phyloP scores from a whole-genome alignment of 1,140 invertebrate genomes.

The Zaprionus vittiger region DNA sequence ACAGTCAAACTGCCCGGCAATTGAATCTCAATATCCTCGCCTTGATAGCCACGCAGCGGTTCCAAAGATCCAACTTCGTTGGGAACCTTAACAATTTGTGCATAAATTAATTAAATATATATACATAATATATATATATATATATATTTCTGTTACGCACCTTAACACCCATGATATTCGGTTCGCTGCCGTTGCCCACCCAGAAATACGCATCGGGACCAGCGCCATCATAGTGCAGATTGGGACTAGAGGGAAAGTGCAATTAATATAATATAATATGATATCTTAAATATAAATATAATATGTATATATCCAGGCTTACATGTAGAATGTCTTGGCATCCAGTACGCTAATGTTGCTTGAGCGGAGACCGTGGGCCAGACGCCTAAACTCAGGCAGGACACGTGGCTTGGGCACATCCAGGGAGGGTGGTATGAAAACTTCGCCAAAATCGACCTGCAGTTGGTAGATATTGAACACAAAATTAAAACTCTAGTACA shows the following conservation, averaged over 20 bases:
- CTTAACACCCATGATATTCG: constrained; percentile 92
- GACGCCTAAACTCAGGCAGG: constrained; percentile 92
- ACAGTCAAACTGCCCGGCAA: constrained; percentile 93
- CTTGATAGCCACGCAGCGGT: constrained; percentile 92
- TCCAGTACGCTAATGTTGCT: constrained; percentile 96
- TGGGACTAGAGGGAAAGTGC: constrained; percentile 88
- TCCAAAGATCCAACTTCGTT: constrained; percentile 94
- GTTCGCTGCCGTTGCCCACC: constrained; percentile 94
- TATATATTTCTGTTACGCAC: constrained; percentile 78
- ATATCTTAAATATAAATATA: too few species aligned
- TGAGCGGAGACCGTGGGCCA: constrained; percentile 94
- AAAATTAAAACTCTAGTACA: neutral
- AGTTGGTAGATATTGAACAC: neutral
- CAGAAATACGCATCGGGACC: constrained; percentile 96
- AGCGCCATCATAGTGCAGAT: constrained; percentile 95
- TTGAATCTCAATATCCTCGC: constrained; percentile 95
- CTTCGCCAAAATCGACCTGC: constrained; percentile 94
- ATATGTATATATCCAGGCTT: constrained; percentile 1
- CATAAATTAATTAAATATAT: neutral
- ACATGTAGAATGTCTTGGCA: constrained; percentile 93
- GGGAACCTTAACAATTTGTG: constrained; percentile 87
- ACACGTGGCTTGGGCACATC: constrained; percentile 91
- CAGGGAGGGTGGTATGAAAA: constrained; percentile 90
- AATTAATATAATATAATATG: too few species aligned
- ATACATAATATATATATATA: neutral